These are phyloP conservation scores for Craseonycteris thonglongyai DNA, from an alignment of 2,113 vertebrate species.

Conservation along the genomic window DNA sequence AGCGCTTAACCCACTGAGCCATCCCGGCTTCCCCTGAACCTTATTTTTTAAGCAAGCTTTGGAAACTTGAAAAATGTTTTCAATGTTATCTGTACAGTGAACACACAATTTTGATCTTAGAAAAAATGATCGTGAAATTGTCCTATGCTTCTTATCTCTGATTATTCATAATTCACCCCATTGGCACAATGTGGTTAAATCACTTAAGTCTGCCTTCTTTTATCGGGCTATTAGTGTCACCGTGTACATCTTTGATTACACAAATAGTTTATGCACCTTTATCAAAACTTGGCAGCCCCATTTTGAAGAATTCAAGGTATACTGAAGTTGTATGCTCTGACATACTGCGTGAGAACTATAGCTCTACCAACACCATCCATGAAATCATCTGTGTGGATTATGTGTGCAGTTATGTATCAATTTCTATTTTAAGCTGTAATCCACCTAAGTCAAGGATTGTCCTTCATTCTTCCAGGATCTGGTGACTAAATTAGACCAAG, in stretches of 20 bases:
- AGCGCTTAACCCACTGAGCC: too few relatives aligned
- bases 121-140: neutral
- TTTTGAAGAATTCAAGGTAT: neutral
- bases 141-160: neutral
- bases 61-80: neutral
- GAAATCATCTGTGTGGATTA: neutral
- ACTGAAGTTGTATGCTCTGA: neutral
- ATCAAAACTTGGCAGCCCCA: neutral
- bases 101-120: neutral
- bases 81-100: neutral
- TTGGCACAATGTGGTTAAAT: neutral
- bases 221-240: neutral
- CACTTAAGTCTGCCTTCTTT: neutral
- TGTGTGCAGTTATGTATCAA: neutral
- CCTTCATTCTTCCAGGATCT: neutral
- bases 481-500: neutral
- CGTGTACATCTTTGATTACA: neutral
- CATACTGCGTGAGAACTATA: neutral
- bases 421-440: neutral
- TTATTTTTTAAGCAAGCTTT: neutral
- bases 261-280: neutral
- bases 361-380: neutral
- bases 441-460: neutral
- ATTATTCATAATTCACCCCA: neutral
- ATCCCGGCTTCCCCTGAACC: too few relatives aligned